phyloP scores from a whole-genome alignment of 1,140 invertebrate species.

The Hylaeus volcanicus region DNA sequence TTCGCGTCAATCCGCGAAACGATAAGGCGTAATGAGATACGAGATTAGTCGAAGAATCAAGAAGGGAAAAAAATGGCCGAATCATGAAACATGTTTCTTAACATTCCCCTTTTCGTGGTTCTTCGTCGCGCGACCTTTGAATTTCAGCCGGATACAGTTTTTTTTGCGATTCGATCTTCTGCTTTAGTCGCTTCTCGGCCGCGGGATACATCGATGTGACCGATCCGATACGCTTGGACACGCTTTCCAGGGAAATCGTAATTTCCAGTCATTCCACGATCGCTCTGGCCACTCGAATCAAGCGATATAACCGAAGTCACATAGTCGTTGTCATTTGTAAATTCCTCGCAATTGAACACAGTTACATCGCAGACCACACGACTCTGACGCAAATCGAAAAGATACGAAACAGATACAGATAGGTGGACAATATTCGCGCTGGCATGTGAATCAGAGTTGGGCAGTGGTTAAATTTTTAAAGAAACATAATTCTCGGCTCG shows the following conservation, averaged over 20 bases:
- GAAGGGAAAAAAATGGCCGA: background rate
- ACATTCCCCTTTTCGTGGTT: background rate
- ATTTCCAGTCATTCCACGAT: slow-evolving; percentile 60
- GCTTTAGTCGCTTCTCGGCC: background rate
- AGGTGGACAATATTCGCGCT: slow-evolving; percentile 19
- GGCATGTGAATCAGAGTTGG: background rate
- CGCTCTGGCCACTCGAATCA: slow-evolving; percentile 57
- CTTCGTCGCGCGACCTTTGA: background rate
- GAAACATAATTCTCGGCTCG: too few species aligned
- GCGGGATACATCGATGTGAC: slow-evolving; percentile 51
- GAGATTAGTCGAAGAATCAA: background rate
- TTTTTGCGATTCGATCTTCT: background rate
- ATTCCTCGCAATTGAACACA: slow-evolving; percentile 56
- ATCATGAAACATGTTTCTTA: background rate
- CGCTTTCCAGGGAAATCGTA: slow-evolving; percentile 46
- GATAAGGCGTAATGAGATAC: background rate
- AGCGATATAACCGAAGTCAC: slow-evolving; percentile 64
- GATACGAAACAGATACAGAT: slow-evolving; percentile 26
- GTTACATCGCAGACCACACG: slow-evolving; percentile 56
- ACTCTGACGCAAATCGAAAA: slow-evolving; percentile 53
- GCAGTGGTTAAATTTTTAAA: too few species aligned
- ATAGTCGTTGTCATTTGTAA: slow-evolving; percentile 64
- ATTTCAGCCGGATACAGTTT: background rate
- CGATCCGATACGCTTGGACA: slow-evolving; percentile 52
- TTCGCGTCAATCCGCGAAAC: slow-evolving; percentile 32